Percentiles rank a stretch among this genome's conserved stretches.
Evolutionary conservation across 1,140 invertebrate species (phyloP).

Genomic region (Calephelis virginiensis): DNA sequence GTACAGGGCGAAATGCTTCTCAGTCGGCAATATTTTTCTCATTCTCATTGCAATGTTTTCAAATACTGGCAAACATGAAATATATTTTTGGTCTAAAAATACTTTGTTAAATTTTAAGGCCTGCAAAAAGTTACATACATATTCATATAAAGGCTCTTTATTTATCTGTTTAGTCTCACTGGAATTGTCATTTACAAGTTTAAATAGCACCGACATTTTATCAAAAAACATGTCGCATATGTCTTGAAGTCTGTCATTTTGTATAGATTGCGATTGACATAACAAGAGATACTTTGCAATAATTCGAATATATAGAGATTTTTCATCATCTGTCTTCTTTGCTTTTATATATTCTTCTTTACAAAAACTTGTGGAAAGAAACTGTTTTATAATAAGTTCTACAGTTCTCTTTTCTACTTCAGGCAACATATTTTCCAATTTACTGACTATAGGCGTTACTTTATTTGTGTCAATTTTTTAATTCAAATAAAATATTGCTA

Average conservation of each 20-base stretch:
- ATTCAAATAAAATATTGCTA: slow-evolving; percentile 32
- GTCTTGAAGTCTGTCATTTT: slow-evolving; percentile 36
- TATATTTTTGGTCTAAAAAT: slow-evolving; percentile 40
- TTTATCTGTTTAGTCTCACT: not conserved
- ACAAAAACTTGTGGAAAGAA: slow-evolving; percentile 22
- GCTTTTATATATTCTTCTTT: slow-evolving; percentile 3
- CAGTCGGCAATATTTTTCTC: slow-evolving; percentile 37
- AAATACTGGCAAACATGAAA: slow-evolving; percentile 40
- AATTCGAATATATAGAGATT: slow-evolving; percentile 36
- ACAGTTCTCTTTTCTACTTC: slow-evolving; percentile 31
- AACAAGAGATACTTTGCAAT: slow-evolving; percentile 45
- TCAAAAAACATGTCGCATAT: slow-evolving; percentile 43
- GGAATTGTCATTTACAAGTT: slow-evolving; percentile 18
- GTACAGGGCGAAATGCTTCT: slow-evolving; percentile 40
- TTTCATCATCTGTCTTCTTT: not conserved
- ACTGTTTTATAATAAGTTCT: slow-evolving; percentile 26
- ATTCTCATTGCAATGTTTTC: slow-evolving; percentile 39
- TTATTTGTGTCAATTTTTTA: slow-evolving; percentile 27
- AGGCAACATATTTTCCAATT: slow-evolving; percentile 37
- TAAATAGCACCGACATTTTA: slow-evolving; percentile 24
- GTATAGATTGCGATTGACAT: slow-evolving; percentile 35
- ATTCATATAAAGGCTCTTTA: slow-evolving; percentile 16
- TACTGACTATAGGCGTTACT: slow-evolving; percentile 29
- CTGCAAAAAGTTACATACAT: slow-evolving; percentile 31
- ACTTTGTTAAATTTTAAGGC: slow-evolving; percentile 44